Base-by-base conservation (phyloP, 2,113 vertebrate species). In the Tachysurus fulvidraco region DNA sequence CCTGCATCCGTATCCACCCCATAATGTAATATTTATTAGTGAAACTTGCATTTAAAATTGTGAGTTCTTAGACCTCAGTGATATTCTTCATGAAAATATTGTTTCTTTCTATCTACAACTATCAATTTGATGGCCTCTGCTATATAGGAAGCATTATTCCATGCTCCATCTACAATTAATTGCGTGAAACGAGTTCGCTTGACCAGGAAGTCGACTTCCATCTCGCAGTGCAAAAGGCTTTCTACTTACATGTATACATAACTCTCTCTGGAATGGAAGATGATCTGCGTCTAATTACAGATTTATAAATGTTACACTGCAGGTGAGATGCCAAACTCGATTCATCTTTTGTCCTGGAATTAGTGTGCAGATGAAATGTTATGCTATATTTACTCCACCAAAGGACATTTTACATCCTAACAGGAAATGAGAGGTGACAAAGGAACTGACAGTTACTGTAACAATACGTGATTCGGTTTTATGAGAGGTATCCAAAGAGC, bases 401-500 rank as follows among this genome's bases (percentile, higher is more conserved):
- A 88, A 86, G 69, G 76, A 80, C 85, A 62, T 80, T 85, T 88
- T 46, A 41, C 55, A 41, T 62, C 73, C 69, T 60, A 57, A 88
- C 81, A 73, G 82, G 64, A 87, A 90, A 83, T 69, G 54, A 52
- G 83, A 84, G 23, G 77, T 77, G 83, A 83, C 74, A 85, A 81
- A 83, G 73, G 64, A 71, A 77, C 41, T 76, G 89, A 88, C 85
- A 85, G 79, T 86, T 54, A 84, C 36, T 36, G 69, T 59, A 44
- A 87, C 85, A 57, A 89, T 83, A 82, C 81, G 77, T 88, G 83
- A 88, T 88, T 91, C 62, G 79, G 69, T 89, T 85, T 44, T 74
- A 36, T 28, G 76, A 78, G 28, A 60, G 41, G 44, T 41, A 41
- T 79, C 74, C 81, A 62, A 65, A 81, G 46, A 73, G 65, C 55